These are phyloP conservation scores for Drosophila leonis DNA, from an alignment of 2,888 invertebrate genomes.

Conservation along the genomic window DNA sequence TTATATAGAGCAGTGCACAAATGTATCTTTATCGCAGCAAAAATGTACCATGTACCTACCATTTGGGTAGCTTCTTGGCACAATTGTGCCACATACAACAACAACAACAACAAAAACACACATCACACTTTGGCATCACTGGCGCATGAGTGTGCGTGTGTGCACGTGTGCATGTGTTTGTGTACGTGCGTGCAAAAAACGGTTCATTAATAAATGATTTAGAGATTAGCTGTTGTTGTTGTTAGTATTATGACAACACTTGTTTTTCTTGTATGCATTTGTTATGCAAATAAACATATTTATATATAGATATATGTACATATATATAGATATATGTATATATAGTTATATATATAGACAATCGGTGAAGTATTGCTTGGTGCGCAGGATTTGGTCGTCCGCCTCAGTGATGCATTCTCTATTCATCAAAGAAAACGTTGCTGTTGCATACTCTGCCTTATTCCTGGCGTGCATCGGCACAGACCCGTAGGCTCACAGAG, in stretches of 20 bases:
- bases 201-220: slow-evolving; percentile 38
- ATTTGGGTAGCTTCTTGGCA: neutral
- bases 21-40: neutral
- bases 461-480: no score
- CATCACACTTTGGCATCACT: neutral
- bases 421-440: no score
- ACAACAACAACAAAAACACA: neutral
- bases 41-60: neutral
- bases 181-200: slow-evolving; percentile 3
- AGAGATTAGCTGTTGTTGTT: slow-evolving; percentile 21
- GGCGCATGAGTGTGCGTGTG: neutral
- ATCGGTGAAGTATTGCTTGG: no score
- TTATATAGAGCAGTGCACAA: neutral
- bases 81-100: neutral
- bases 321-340: no score
- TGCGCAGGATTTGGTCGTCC: no score
- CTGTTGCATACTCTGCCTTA: no score
- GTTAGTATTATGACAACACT: slow-evolving; percentile 17
- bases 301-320: neutral
- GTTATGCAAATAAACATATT: slow-evolving; percentile 4
- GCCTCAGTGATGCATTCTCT: no score
- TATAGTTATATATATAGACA: no score
- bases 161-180: neutral
- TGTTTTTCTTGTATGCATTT: slow-evolving; percentile 9
- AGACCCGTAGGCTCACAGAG: no score